Evolutionary conservation across 92 coral and sea anemone genomes (phyloP).

Genomic region (Nematostella vectensis): DNA sequence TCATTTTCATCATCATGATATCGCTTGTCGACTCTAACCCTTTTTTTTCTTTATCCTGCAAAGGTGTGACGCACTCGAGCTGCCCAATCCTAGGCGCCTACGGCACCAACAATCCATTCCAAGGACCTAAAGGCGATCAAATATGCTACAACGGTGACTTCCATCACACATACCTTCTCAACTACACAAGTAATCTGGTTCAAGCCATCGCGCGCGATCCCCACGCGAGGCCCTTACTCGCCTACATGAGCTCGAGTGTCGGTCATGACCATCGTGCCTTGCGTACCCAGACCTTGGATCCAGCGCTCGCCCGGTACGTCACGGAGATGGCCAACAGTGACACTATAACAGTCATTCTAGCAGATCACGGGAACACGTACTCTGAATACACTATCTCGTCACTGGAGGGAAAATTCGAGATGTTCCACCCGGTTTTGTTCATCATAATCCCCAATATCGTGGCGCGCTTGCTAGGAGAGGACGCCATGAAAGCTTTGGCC

Average conservation of each 20-base stretch:
- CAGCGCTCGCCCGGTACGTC: conserved; percentile 37
- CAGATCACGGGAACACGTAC: conserved; percentile 92
- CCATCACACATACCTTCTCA: conserved; percentile 58
- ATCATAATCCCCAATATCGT: conserved; percentile 62
- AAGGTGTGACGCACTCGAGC: conserved; percentile 72
- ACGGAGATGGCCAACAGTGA: conserved; percentile 32
- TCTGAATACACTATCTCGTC: conserved; percentile 42
- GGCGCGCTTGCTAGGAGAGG: conserved; percentile 40
- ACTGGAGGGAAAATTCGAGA: conserved; percentile 78
- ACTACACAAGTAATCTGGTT: conserved; percentile 32
- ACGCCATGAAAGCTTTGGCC: conserved; percentile 40
- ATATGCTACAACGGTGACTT: conserved; percentile 77
- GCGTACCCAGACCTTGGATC: conserved; percentile 62
- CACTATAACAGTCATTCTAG: conserved; percentile 63
- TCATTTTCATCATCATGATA: too few species aligned
- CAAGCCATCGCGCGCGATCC: conserved; percentile 29
- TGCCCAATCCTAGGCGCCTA: conserved; percentile 36
- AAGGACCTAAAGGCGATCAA: conserved; percentile 53
- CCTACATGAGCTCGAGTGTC: conserved; percentile 57
- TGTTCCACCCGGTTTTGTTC: conserved; percentile 71
- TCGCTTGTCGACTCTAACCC: too few species aligned
- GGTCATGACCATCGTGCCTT: conserved; percentile 65
- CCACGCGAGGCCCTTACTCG: conserved; percentile 43
- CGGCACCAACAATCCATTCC: conserved; percentile 29
- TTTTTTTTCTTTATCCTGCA: too few species aligned